Conservation (phyloP, 2,113 vertebrate genomes). For the Perognathus longimembris region DNA sequence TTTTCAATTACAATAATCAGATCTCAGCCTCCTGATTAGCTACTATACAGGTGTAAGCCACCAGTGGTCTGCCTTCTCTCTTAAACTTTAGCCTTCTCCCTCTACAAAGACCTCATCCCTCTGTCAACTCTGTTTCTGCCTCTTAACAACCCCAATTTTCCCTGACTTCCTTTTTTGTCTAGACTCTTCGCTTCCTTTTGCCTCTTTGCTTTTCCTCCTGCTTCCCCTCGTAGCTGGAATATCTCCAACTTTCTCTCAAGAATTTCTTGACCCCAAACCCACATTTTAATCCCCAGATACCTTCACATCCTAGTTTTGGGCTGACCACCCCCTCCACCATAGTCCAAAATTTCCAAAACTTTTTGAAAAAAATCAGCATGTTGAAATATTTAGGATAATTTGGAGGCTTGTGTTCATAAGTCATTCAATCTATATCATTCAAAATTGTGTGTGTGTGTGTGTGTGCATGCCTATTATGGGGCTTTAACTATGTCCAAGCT, state of each 20-base stretch:
- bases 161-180: background rate
- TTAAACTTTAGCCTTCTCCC: background rate
- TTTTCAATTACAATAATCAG: too few relatives aligned
- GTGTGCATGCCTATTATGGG: too few relatives aligned
- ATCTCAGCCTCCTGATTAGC: too few relatives aligned
- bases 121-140: background rate
- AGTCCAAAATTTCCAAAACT: constrained; percentile 9
- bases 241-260: background rate
- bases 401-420: background rate
- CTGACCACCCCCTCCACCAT: background rate
- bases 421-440: background rate
- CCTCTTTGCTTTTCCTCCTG: background rate
- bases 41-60: too few relatives aligned
- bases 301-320: background rate
- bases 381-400: background rate
- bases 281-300: background rate
- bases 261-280: background rate
- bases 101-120: background rate
- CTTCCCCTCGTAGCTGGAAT: background rate
- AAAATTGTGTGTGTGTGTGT: too few relatives aligned
- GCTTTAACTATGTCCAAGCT: too few relatives aligned
- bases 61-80: background rate
- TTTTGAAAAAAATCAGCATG: background rate
- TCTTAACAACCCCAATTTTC: background rate
- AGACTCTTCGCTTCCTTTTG: background rate